Conservation (phyloP, 2,797 vertebrate species). For the Dryobates pubescens region DNA sequence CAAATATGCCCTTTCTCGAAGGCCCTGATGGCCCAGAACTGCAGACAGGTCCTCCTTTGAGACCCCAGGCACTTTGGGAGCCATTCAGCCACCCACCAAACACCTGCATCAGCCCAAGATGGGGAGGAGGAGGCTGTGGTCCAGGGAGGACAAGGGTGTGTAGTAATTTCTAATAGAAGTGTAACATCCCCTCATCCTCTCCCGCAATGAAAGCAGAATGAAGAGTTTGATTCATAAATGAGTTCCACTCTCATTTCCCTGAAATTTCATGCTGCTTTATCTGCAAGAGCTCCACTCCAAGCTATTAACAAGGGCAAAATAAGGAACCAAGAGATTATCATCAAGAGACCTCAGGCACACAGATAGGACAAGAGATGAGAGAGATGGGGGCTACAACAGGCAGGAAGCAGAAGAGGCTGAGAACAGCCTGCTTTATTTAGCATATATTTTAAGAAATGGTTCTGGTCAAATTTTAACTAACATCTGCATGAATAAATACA, state of each 20-base stretch:
- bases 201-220: background rate
- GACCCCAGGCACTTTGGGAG: rapidly evolving
- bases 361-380: background rate
- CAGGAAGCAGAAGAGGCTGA: background rate
- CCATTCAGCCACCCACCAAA: rapidly evolving
- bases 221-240: background rate
- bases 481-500: background rate
- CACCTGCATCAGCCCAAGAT: background rate
- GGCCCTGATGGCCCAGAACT: background rate
- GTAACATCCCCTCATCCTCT: background rate
- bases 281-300: background rate
- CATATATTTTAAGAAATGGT: background rate
- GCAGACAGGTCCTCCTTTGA: background rate
- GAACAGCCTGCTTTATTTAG: slow-evolving; percentile 13
- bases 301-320: slow-evolving; percentile 29
- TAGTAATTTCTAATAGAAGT: background rate
- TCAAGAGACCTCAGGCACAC: background rate
- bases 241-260: slow-evolving; percentile 22
- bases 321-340: slow-evolving; percentile 27
- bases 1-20: too few relatives aligned
- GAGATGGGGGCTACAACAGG: background rate
- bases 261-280: slow-evolving; percentile 47
- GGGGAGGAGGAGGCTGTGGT: background rate
- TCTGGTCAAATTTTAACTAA: slow-evolving; percentile 26
- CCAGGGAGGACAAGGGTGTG: rapidly evolving